phyloP scores from a whole-genome alignment of 2,888 invertebrate genomes.

The Osedax fenrisi region DNA sequence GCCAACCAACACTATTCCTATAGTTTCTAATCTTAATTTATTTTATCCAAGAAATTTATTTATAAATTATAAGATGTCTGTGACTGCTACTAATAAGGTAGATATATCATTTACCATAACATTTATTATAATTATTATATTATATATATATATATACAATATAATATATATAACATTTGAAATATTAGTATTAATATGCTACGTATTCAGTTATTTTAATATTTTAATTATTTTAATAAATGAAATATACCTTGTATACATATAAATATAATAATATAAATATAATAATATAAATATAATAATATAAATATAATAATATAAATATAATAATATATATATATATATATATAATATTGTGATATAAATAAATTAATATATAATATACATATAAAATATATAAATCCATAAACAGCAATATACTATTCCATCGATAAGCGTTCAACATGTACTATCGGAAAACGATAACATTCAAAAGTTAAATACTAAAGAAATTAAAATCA shows the following conservation, averaged over 20 bases:
- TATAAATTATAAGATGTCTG: background rate
- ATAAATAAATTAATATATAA: no score
- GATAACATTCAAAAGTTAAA: background rate
- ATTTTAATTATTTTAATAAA: background rate
- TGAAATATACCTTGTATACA: no score
- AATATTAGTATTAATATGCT: no score
- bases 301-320: no score
- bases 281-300: no score
- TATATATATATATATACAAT: no score
- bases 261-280: no score
- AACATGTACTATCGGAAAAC: background rate
- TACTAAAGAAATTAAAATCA: background rate
- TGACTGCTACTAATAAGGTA: background rate
- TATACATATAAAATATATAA: no score
- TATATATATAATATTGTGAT: no score
- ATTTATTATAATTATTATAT: background rate
- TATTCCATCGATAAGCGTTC: background rate
- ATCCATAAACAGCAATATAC: background rate
- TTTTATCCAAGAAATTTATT: background rate
- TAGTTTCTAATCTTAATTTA: background rate
- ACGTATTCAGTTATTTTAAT: no score
- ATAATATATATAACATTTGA: background rate
- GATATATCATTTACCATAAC: background rate
- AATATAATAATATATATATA: no score
- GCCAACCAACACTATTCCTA: background rate